phyloP scores from a whole-genome alignment of 2,113 vertebrate species.

The Propithecus coquereli region DNA sequence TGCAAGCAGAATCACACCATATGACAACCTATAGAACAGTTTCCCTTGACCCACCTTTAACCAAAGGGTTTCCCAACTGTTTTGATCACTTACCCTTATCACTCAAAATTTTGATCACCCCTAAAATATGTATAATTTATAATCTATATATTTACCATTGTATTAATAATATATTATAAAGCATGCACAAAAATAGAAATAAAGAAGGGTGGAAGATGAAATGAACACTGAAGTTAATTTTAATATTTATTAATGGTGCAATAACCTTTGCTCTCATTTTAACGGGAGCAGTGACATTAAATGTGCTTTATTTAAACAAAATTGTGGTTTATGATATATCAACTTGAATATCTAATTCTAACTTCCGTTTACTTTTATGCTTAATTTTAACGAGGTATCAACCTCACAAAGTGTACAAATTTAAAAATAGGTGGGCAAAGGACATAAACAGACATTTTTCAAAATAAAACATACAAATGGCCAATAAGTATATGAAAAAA shows the following conservation, averaged over 20 bases:
- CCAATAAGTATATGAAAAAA: no score
- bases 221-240: background rate
- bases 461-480: no score
- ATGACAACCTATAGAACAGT: background rate
- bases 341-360: constrained; percentile 7
- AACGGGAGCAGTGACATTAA: background rate
- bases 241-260: background rate
- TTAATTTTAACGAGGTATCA: constrained; percentile 24
- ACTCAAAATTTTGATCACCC: background rate
- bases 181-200: background rate
- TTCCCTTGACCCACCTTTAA: constrained; percentile 29
- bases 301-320: constrained; percentile 16
- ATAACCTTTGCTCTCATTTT: constrained; percentile 13
- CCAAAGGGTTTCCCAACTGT: background rate
- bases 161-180: background rate
- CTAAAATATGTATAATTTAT: background rate
- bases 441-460: no score
- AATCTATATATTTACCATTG: background rate
- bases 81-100: background rate
- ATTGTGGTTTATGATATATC: background rate
- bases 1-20: constrained; percentile 22
- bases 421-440: background rate
- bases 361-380: constrained; percentile 33
- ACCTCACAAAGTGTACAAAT: background rate
- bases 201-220: constrained; percentile 12